Conservation (phyloP, 1,140 invertebrate species). For the Euglossa dilemma region DNA sequence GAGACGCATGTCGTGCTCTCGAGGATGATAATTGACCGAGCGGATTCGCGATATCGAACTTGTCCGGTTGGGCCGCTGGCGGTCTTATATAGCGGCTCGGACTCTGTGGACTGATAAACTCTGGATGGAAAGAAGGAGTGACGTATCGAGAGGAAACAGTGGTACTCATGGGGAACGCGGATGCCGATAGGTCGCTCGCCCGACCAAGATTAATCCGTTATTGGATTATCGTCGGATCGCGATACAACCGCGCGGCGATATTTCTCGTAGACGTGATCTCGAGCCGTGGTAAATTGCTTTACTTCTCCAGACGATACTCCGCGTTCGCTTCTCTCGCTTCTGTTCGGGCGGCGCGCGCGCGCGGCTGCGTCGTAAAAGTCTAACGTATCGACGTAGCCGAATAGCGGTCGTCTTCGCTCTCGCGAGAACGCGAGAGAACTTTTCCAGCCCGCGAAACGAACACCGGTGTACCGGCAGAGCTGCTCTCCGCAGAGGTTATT, state of each 20-base stretch:
- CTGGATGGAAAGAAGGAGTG: not conserved
- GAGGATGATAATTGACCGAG: not conserved
- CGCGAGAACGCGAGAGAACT: too few relatives aligned
- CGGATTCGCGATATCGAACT: conserved; percentile 23
- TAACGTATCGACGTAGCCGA: too few relatives aligned
- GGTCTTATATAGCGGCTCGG: conserved; percentile 25
- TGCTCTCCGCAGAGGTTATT: not conserved
- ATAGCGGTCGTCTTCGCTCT: too few relatives aligned
- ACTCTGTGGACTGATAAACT: not conserved
- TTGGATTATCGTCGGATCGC: conserved; percentile 1
- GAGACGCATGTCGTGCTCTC: conserved; percentile 16
- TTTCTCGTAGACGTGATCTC: not conserved
- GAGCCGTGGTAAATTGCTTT: not conserved
- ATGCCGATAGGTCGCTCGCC: conserved; percentile 3
- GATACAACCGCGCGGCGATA: not conserved
- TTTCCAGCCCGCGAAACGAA: not conserved
- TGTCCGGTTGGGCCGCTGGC: not conserved
- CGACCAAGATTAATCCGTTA: conserved; percentile 19
- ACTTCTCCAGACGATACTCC: not conserved
- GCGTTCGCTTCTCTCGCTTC: not conserved
- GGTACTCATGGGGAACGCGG: conserved; percentile 13
- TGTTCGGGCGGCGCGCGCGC: not conserved
- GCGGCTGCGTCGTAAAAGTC: too few relatives aligned
- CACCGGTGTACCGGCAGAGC: not conserved
- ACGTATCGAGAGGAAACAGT: conserved; percentile 3